phyloP scores from a whole-genome alignment of 2,113 vertebrate genomes.

The Oenanthe melanoleuca region DNA sequence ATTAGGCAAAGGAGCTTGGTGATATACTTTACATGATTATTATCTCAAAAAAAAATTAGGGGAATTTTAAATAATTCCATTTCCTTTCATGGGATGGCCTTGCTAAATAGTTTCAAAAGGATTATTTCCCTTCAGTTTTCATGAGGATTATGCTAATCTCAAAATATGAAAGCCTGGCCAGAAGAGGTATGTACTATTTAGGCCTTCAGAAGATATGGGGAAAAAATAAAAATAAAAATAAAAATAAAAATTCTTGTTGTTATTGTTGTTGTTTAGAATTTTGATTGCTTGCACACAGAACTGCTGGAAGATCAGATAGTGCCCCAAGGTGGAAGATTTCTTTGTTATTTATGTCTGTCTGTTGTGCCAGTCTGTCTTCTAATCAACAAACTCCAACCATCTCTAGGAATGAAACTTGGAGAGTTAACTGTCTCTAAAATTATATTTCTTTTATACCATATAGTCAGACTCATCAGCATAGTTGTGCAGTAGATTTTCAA shows the following conservation, averaged over 20 bases:
- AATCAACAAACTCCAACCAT: not conserved
- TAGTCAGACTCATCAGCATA: not conserved
- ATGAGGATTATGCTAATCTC: not conserved
- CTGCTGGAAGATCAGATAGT: not conserved
- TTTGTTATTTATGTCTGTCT: not conserved
- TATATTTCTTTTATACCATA: not conserved
- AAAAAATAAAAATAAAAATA: no score
- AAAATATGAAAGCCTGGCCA: not conserved
- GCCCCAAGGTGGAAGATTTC: not conserved
- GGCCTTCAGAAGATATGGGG: not conserved
- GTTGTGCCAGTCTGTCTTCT: not conserved
- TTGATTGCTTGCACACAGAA: not conserved
- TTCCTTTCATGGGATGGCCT: not conserved
- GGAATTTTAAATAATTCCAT: not conserved
- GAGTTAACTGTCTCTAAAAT: not conserved
- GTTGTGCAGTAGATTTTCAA: not conserved
- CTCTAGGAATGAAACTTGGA: not conserved
- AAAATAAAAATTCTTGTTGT: no score
- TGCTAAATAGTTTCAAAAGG: not conserved
- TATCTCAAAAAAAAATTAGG: not conserved
- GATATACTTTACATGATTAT: not conserved
- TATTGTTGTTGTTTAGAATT: not conserved
- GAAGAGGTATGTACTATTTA: not conserved
- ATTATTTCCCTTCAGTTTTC: not conserved
- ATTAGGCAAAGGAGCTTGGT: not conserved